These are phyloP conservation scores for Epinotia ramella DNA, from an alignment of 2,888 invertebrate species.

Conservation along the genomic window DNA sequence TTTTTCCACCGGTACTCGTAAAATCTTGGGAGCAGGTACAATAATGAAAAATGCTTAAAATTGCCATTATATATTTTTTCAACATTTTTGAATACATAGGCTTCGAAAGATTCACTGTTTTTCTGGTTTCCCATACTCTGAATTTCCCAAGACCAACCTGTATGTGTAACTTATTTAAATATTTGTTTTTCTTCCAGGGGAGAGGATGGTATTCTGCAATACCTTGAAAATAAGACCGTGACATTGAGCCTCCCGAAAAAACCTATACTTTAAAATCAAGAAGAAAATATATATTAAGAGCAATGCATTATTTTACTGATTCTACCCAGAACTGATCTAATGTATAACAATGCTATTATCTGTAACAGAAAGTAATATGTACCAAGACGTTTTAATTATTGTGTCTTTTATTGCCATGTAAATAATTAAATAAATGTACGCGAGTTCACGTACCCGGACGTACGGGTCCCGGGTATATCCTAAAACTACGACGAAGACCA, in stretches of 20 bases:
- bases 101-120: not conserved
- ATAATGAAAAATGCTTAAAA: no score
- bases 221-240: slow-evolving; percentile 92
- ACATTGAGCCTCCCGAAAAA: slow-evolving; percentile 87
- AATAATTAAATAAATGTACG: not conserved
- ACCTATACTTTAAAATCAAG: slow-evolving; percentile 61
- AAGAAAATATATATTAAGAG: not conserved
- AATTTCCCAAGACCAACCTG: not conserved
- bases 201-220: slow-evolving; percentile 90
- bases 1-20: no score
- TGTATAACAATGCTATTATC: not conserved
- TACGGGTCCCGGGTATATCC: no score
- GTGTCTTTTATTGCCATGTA: not conserved
- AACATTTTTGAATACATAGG: no score
- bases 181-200: slow-evolving; percentile 84
- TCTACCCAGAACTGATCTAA: not conserved
- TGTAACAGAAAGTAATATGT: not conserved
- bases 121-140: not conserved
- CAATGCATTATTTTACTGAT: not conserved
- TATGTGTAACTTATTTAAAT: not conserved
- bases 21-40: no score
- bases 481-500: no score
- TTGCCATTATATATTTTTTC: no score
- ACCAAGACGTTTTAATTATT: no score
- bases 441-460: not conserved